Base-by-base conservation (phyloP, 2,113 vertebrate species). In the Hyaena hyaena region DNA sequence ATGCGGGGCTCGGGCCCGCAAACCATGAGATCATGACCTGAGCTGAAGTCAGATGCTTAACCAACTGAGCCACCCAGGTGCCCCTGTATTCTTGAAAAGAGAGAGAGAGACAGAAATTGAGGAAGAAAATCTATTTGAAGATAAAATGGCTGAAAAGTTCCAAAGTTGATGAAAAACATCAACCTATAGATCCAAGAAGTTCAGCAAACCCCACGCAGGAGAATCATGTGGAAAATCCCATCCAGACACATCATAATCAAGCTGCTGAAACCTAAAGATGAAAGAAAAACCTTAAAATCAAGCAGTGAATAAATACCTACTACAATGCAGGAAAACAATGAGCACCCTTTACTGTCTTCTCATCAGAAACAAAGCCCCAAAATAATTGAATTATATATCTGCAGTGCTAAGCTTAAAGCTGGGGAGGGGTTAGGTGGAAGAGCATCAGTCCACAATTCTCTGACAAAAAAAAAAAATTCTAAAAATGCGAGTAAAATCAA, bases 61-160 rank as follows among this genome's bases (percentile, higher is more conserved):
- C 58, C 21, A 21, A 9, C 19, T 58, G 58, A 58, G 58, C 58
- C 58, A 58, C 14, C 58, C 58, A 58, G 58, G 58, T 8, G 7
- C 21, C 58, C 58, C 58, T 84, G 63, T 31, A n/a, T 53, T 93
- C 71, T 23, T 43, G 43, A 58, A 77, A 66, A 19, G 71, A 85
- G 12, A 55, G 10, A 87, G 33, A 77, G 33, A 77, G 71, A 85
- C 16, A 48, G 26, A 93, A 4, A 83, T 39, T 35, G 26, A 48
- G 21, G 31, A 96, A 80, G 33, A 80, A 96, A 71, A 90, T 86
- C 16, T 16, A 71, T 63, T 84, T 88, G 61, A 93, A 90, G 48
- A 83, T 3, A 3, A 33, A 66, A 39, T 48, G 31, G 8, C 73
- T 17, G 26, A 58, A 90, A 90, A 93, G 33, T 90, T 90, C 66